A percentile compares a stretch with the other conserved stretches of the same genome.
These are phyloP conservation scores for Lamproptera curius DNA, from an alignment of 2,888 invertebrate species.

Conservation along the genomic window DNA sequence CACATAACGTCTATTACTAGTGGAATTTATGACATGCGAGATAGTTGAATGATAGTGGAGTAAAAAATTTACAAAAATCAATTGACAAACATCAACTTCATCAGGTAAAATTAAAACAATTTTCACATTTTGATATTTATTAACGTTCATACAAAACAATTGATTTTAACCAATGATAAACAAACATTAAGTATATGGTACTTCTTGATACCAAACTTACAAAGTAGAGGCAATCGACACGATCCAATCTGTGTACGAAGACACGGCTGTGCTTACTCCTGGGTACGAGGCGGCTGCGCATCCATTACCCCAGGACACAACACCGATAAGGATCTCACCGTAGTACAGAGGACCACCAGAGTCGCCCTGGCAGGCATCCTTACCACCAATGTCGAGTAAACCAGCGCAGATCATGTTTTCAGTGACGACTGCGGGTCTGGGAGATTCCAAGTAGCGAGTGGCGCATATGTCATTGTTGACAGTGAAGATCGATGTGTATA, in stretches of 20 bases:
- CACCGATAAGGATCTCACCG: slow-evolving; percentile 50
- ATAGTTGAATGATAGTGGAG: no score
- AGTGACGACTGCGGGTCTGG: slow-evolving; percentile 30
- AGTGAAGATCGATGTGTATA: slow-evolving; percentile 39
- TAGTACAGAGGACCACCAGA: slow-evolving; percentile 69
- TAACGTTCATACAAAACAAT: no score
- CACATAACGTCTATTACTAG: no score
- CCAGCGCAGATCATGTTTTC: slow-evolving; percentile 59
- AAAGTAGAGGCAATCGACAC: slow-evolving; percentile 18
- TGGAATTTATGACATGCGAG: no score
- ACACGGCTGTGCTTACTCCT: slow-evolving; percentile 63
- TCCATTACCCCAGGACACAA: slow-evolving; percentile 69
- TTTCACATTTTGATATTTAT: no score
- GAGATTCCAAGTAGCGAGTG: slow-evolving; percentile 32
- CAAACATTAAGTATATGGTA: no score
- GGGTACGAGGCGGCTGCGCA: slow-evolving; percentile 64
- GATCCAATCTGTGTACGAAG: slow-evolving; percentile 48
- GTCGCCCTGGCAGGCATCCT: slow-evolving; percentile 61
- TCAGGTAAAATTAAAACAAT: no score
- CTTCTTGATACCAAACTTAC: not conserved
- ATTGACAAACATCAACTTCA: no score
- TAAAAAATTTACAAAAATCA: no score
- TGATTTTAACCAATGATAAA: no score
- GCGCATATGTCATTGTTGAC: slow-evolving; percentile 41
- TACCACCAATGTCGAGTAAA: slow-evolving; percentile 39